Base-by-base conservation (phyloP, 1,140 invertebrate species). In the Limonius californicus region DNA sequence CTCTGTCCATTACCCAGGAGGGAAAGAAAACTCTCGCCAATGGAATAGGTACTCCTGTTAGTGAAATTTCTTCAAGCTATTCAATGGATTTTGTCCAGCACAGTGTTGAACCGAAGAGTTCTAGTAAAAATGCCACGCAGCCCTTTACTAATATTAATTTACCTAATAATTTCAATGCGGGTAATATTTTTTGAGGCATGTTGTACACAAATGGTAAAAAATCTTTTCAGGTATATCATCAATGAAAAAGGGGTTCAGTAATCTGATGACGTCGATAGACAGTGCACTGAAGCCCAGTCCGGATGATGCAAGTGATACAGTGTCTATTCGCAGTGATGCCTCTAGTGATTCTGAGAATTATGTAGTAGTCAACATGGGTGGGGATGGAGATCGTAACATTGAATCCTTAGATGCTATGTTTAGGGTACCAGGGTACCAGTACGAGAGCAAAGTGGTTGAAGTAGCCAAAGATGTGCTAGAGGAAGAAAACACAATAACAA, bases 401-500 rank as follows among this genome's bases (percentile, higher is more conserved):
- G 84, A 85, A 72, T 78, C 82, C 1, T 16, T 63, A 27, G 67
- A 68, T 58, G 56, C 63, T 9, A 85, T 86, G 73, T 88, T 87
- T 72, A 75, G 78, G 75, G 81, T 77, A 7, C 62, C 62, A 23
- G 71, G 70, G 27, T 72, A 72, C 53, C 59, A 66, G 2, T 43
- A 54, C 11, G 70, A 73, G 45, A 61, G 62, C 50, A 65, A 68
- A 54, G 57, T 55, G 20, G 85, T 88, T 21, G 94, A 95, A 74
- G 85, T 92, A 18, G 94, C 91, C 6, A 88, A 87, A 35, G 94
- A 96, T 75, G 89, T 92, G 11, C 82, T 90, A 18, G 89, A 92
- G 65, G 89, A 92, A 65, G 80, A 81, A 43, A 79, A 82, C 72
- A 71, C 82, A 61, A 63, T 85, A 54, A 84, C 86, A 8, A 85